Conservation (phyloP, 2,888 invertebrate genomes). For the Fragum whitleyi region DNA sequence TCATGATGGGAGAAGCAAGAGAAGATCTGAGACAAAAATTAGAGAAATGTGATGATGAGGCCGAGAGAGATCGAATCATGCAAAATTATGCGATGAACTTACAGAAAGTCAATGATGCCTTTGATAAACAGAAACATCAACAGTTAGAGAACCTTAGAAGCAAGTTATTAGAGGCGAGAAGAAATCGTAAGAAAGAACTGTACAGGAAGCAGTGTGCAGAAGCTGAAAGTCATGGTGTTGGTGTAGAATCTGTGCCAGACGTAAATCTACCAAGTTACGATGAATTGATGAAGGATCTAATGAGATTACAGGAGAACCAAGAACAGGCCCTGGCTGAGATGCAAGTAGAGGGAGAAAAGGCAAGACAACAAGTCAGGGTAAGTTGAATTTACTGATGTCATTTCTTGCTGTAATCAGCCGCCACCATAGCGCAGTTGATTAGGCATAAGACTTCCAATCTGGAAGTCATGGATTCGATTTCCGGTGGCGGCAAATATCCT, state of each 20-base stretch:
- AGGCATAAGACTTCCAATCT: too few relatives aligned
- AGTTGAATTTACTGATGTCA: too few relatives aligned
- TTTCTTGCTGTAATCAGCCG: too few relatives aligned
- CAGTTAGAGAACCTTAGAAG: slow-evolving; percentile 76
- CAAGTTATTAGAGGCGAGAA: slow-evolving; percentile 76
- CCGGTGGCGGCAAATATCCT: too few relatives aligned
- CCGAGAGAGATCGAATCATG: slow-evolving; percentile 80
- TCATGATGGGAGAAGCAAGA: slow-evolving; percentile 72
- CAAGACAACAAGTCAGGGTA: slow-evolving; percentile 57
- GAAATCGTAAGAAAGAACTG: slow-evolving; percentile 80
- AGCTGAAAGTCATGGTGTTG: slow-evolving; percentile 77
- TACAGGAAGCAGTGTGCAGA: slow-evolving; percentile 79
- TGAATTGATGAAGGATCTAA: slow-evolving; percentile 77
- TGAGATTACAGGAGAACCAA: slow-evolving; percentile 76
- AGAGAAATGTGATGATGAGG: slow-evolving; percentile 72
- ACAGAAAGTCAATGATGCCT: slow-evolving; percentile 77
- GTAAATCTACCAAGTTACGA: slow-evolving; percentile 74
- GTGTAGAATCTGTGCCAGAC: slow-evolving; percentile 79
- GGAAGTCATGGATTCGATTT: too few relatives aligned
- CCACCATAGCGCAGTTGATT: too few relatives aligned
- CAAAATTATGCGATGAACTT: slow-evolving; percentile 78
- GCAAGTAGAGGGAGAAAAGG: slow-evolving; percentile 64
- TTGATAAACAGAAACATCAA: slow-evolving; percentile 82
- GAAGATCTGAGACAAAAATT: slow-evolving; percentile 75
- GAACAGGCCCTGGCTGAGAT: slow-evolving; percentile 79